Evolutionary conservation across 2,888 invertebrate species (phyloP), one percentile per base, ranked within the genome.

Genomic region (Drosophila parthenogenetica): DNA sequence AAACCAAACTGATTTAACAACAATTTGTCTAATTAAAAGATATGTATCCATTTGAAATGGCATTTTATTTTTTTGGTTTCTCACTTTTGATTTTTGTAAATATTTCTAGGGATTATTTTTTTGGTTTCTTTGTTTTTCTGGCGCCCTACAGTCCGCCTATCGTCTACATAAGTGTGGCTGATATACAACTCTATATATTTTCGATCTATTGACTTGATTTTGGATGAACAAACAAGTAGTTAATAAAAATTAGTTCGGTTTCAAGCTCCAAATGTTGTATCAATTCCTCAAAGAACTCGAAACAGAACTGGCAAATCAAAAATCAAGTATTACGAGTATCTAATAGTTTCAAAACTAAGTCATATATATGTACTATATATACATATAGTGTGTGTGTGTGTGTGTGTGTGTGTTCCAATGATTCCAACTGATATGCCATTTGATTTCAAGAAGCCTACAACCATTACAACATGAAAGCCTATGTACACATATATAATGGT

Each of bases 381-480:
- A 29, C 29, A 29, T 29, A 29, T 29, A 29, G 29, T 29, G 29
- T 29, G 5, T 25, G 29, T 29, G 29, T 29, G 29, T 29, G 29
- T 29, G 8, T 29, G 29, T 29, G 25, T 7, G 25, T 25, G 29
- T 68, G 55, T 67, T 60, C 46, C 57, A 81, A 87, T 81, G 87
- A 87, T 82, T 85, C 87, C 87, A 82, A 82, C 87, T 82, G 81
- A 82, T 82, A 82, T 82, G 81, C 87, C 67, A 76, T 82, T 69
- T 69, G 81, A 87, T 40, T 59, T 81, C 81, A 72, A 81, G 75
- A 81, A 87, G 81, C 81, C 13, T 83, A 87, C 72, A 83, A 75
- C 78, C 78, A 78, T 83, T 67, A 35, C 35, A 67, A 86, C 64
- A 65, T 74, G 71, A 53, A 48, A 39, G 16, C 49, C 55, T 63